Percentiles rank a stretch among this genome's conserved stretches.
Conservation (phyloP, 2,797 vertebrate genomes). For the Sebastolobus altivelis region DNA sequence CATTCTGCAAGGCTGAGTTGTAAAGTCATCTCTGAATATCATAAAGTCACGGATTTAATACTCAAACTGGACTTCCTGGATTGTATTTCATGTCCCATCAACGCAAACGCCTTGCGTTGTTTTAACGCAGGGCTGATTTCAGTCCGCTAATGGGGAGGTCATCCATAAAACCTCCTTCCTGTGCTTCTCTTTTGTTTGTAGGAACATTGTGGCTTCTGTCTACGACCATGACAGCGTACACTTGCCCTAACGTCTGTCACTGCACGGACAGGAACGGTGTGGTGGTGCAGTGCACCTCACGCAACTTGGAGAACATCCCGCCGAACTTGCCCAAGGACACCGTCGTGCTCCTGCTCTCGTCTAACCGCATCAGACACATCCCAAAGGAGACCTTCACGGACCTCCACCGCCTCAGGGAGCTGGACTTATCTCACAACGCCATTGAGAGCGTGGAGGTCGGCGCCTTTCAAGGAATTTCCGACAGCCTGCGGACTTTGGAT, state of each 20-base stretch:
- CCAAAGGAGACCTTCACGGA: conserved; percentile 90
- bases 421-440: conserved; percentile 92
- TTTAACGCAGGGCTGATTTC: conserved; percentile 15
- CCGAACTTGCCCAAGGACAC: conserved; percentile 90
- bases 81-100: conserved; percentile 16
- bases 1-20: neutral
- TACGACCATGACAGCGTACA: neutral
- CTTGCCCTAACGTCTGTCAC: conserved; percentile 89
- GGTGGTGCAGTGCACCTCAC: conserved; percentile 93
- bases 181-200: neutral
- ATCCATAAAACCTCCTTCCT: conserved; percentile 18
- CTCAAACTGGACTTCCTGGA: conserved; percentile 2
- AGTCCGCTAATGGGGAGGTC: conserved; percentile 66
- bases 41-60: neutral
- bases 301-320: conserved; percentile 91
- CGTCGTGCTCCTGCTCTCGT: conserved; percentile 90
- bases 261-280: conserved; percentile 89
- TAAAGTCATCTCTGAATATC: neutral
- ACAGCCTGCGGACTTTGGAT: conserved; percentile 90
- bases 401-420: conserved; percentile 90
- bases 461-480: conserved; percentile 91
- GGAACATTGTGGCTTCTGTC: conserved; percentile 53
- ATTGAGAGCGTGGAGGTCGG: conserved; percentile 92
- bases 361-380: conserved; percentile 92
- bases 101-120: neutral